These are phyloP conservation scores for Cygnus atratus DNA, from an alignment of 2,113 vertebrate species.

Conservation along the genomic window DNA sequence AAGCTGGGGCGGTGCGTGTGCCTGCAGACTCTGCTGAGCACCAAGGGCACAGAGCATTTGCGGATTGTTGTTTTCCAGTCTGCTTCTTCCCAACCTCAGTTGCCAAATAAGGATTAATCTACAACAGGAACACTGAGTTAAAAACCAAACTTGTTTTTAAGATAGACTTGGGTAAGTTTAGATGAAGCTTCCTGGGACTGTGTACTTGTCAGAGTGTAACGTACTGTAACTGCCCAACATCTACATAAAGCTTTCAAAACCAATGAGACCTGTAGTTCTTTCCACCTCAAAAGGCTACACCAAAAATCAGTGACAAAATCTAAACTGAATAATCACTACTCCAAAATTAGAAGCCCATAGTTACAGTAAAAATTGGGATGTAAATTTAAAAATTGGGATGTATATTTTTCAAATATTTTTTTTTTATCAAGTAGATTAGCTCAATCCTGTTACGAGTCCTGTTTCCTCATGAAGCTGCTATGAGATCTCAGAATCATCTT, in stretches of 20 bases:
- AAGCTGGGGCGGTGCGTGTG: accelerated
- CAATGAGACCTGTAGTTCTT: not conserved
- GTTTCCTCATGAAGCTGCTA: not conserved
- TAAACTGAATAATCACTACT: not conserved
- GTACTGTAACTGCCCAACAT: not conserved
- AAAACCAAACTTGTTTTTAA: not conserved
- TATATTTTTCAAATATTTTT: not conserved
- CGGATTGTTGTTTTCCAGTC: not conserved
- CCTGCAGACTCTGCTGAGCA: not conserved
- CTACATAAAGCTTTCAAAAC: not conserved
- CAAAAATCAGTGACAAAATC: not conserved
- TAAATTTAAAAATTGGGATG: not conserved
- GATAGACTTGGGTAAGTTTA: not conserved
- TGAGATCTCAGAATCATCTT: not conserved
- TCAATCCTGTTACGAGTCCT: not conserved
- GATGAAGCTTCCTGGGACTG: not conserved
- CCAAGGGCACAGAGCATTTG: not conserved
- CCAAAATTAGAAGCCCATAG: not conserved
- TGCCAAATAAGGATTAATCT: not conserved
- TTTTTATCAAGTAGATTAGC: not conserved
- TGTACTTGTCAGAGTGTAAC: not conserved
- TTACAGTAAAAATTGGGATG: not conserved
- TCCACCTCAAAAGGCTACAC: not conserved
- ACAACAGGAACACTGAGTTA: not conserved
- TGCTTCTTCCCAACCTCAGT: not conserved